Evolutionary conservation across 2,113 vertebrate species (phyloP).

Genomic region (Atractosteus spatula): DNA sequence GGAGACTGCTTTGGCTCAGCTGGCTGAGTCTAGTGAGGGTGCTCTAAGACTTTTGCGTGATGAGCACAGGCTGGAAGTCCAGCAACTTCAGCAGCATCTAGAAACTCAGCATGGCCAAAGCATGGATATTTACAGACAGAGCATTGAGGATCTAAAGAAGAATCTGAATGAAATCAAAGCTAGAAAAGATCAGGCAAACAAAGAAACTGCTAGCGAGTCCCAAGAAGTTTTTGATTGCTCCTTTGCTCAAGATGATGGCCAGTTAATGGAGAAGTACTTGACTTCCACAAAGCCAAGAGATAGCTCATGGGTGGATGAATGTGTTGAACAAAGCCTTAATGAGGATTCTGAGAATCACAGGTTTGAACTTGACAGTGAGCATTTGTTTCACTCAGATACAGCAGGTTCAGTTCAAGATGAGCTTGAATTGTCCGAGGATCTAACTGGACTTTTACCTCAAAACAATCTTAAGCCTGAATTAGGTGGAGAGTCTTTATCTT

Average conservation of each 20-base stretch:
- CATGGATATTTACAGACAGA: conserved; percentile 16
- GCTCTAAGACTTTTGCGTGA: conserved; percentile 41
- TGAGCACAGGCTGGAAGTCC: conserved; percentile 31
- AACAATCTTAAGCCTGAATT: conserved; percentile 15
- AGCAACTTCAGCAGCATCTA: conserved; percentile 41
- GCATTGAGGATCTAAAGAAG: conserved; percentile 22
- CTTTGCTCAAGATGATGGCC: conserved; percentile 26
- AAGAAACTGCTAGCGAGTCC: conserved; percentile 32
- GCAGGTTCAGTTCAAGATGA: conserved; percentile 30
- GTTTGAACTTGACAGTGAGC: conserved; percentile 57
- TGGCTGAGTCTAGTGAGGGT: conserved; percentile 36
- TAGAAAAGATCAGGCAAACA: conserved; percentile 45
- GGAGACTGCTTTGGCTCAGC: conserved; percentile 18
- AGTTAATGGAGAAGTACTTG: conserved; percentile 72
- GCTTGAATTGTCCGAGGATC: neutral
- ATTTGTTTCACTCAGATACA: conserved; percentile 48
- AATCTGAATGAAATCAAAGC: conserved; percentile 31
- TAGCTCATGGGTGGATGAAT: conserved; percentile 40
- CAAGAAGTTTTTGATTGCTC: conserved; percentile 25
- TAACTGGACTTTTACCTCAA: neutral
- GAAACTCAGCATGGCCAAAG: conserved; percentile 30
- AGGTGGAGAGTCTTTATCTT: conserved; percentile 34
- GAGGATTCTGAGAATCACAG: conserved; percentile 53
- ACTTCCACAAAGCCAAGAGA: conserved; percentile 39
- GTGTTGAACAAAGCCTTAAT: conserved; percentile 38